A percentile compares a stretch with the other conserved stretches of the same genome.
phyloP scores from a whole-genome alignment of 2,888 invertebrate genomes.

The Drosophila neoperkinsi region DNA sequence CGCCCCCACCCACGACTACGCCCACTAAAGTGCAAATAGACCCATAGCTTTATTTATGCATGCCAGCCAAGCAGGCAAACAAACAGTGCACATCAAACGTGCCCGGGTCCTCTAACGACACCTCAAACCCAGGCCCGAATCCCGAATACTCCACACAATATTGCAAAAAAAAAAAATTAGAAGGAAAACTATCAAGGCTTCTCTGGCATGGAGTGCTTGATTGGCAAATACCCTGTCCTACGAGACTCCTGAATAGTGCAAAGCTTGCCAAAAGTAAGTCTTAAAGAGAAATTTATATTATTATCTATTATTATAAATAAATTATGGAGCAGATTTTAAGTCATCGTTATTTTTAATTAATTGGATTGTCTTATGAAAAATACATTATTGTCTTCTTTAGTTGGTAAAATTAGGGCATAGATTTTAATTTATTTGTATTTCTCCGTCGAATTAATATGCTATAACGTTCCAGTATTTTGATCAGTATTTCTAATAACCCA shows the following conservation, averaged over 20 bases:
- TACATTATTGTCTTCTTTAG: no score
- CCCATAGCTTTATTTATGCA: conserved; percentile 68
- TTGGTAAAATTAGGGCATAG: not conserved
- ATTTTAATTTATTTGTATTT: not conserved
- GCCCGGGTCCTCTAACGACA: conserved; percentile 48
- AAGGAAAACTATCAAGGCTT: not conserved
- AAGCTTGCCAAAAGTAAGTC: not conserved
- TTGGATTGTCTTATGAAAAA: not conserved
- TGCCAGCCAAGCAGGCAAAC: conserved; percentile 49
- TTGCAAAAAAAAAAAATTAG: conserved; percentile 17
- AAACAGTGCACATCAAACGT: conserved; percentile 69
- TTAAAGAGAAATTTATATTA: not conserved
- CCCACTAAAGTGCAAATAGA: conserved; percentile 58
- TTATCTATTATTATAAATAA: not conserved
- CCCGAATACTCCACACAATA: conserved; percentile 7
- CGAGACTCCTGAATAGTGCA: not conserved
- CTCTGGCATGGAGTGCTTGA: not conserved
- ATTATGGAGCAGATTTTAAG: rapidly evolving
- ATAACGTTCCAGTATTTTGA: not conserved
- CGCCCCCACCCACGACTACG: conserved; percentile 19
- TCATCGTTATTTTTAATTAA: not conserved
- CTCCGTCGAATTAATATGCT: not conserved
- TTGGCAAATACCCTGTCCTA: conserved; percentile 1
- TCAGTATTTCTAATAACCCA: not conserved
- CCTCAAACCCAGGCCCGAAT: conserved; percentile 21